Evolutionary conservation across 2,797 vertebrate species (phyloP).

Genomic region (Bradypus variegatus): DNA sequence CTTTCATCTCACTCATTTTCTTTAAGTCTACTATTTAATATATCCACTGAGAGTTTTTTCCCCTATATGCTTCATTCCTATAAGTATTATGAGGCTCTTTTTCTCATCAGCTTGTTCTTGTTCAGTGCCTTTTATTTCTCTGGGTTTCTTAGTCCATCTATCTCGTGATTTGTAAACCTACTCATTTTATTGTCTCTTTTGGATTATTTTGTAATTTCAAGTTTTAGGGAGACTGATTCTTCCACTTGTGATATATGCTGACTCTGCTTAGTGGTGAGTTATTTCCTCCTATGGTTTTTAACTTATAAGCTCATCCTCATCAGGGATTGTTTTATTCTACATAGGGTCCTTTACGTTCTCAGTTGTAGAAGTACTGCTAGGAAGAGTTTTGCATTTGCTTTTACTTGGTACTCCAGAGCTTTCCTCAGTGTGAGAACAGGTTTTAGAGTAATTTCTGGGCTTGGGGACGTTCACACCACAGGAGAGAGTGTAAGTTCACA

Average conservation of each 20-base stretch:
- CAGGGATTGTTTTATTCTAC: background rate
- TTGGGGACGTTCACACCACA: background rate
- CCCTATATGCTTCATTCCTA: background rate
- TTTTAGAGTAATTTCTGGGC: background rate
- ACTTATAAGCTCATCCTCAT: background rate
- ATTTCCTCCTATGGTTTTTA: background rate
- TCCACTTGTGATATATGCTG: rapidly evolving
- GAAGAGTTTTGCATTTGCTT: background rate
- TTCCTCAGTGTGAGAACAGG: background rate
- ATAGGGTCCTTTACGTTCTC: background rate
- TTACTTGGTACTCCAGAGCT: background rate
- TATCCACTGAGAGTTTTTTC: background rate
- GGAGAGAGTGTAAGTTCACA: background rate
- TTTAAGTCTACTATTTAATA: background rate
- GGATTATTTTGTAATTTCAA: background rate
- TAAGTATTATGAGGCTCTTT: background rate
- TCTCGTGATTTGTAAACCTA: background rate
- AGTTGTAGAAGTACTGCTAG: background rate
- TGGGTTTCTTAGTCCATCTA: background rate
- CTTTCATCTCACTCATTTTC: background rate
- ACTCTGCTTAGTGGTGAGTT: background rate
- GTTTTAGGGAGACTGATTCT: background rate
- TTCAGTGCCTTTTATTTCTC: background rate
- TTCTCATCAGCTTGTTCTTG: background rate
- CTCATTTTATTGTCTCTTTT: background rate